phyloP scores from a whole-genome alignment of 2,113 vertebrate species.

The Eulacestoma nigropectus region DNA sequence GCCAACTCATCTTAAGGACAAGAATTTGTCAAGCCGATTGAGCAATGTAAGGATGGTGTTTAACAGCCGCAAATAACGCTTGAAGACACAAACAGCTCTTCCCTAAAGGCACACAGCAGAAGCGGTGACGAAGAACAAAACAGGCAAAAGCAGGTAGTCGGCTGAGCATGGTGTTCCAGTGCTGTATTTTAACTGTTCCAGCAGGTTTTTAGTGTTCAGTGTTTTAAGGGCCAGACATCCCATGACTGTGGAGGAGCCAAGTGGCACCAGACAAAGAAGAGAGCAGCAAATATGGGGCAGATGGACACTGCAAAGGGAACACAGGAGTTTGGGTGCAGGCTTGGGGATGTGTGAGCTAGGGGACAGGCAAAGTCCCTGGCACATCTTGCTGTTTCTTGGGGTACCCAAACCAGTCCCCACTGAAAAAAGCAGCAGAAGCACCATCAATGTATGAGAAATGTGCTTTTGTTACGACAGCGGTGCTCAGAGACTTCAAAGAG shows the following conservation, averaged over 20 bases:
- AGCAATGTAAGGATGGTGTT: neutral
- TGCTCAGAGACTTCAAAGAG: neutral
- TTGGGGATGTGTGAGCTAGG: neutral
- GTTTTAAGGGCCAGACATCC: neutral
- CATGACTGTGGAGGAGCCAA: neutral
- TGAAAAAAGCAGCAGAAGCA: neutral
- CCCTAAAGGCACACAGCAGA: neutral
- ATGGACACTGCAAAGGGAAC: fast-evolving
- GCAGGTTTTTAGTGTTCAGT: neutral
- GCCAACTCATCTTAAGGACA: neutral
- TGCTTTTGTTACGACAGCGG: fast-evolving
- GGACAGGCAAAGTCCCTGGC: neutral
- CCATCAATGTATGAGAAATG: fast-evolving
- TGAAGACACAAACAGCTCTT: neutral
- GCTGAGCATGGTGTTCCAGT: neutral
- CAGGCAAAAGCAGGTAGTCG: neutral
- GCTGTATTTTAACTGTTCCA: neutral
- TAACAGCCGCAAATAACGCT: neutral
- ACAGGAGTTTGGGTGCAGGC: fast-evolving
- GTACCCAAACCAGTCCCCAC: fast-evolving
- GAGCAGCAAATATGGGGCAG: neutral
- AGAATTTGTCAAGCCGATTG: neutral
- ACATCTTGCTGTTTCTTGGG: neutral
- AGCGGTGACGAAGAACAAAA: neutral
- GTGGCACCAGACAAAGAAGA: neutral